Percentiles rank a stretch among this genome's conserved stretches.
phyloP scores from a whole-genome alignment of 2,888 invertebrate species.

The Zeuzera pyrina region DNA sequence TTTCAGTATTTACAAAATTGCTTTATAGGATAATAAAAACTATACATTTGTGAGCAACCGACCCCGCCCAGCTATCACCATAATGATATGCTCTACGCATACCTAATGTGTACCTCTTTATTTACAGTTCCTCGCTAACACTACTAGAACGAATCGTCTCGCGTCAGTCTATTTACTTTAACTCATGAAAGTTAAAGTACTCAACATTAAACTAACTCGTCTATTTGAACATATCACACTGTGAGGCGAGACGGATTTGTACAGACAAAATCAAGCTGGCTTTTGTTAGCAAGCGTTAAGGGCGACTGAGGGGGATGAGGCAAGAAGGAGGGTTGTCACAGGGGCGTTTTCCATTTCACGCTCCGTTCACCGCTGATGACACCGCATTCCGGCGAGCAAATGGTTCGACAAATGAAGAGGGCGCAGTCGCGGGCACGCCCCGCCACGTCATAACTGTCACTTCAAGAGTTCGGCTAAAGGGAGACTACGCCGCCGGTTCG shows the following conservation, averaged over 20 bases:
- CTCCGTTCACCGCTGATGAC: constrained; percentile 67
- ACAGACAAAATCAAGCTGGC: constrained; percentile 31
- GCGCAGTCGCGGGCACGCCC: constrained; percentile 61
- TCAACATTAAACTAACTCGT: constrained; percentile 29
- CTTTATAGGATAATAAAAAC: no score
- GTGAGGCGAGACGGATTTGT: constrained; percentile 19
- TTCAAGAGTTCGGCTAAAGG: constrained; percentile 25
- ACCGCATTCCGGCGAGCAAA: constrained; percentile 67
- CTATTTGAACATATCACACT: constrained; percentile 30
- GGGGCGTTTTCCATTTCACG: constrained; percentile 73
- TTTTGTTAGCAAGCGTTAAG: constrained; percentile 57
- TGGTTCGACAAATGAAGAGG: constrained; percentile 71
- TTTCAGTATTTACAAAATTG: no score
- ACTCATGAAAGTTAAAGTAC: constrained; percentile 26
- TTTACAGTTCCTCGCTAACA: constrained; percentile 1
- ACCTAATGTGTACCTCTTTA: constrained; percentile 15
- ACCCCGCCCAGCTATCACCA: constrained; percentile 12
- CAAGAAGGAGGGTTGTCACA: constrained; percentile 38
- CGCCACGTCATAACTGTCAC: constrained; percentile 63
- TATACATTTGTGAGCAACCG: constrained; percentile 8
- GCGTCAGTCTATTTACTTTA: constrained; percentile 22
- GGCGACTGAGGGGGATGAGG: constrained; percentile 25
- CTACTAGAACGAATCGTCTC: constrained; percentile 20
- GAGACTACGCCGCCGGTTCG: constrained; percentile 20
- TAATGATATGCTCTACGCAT: constrained; percentile 21